Percentiles rank a stretch among this genome's conserved stretches.
Conservation (phyloP, 2,888 invertebrate species). For the Seira sanloemensis region DNA sequence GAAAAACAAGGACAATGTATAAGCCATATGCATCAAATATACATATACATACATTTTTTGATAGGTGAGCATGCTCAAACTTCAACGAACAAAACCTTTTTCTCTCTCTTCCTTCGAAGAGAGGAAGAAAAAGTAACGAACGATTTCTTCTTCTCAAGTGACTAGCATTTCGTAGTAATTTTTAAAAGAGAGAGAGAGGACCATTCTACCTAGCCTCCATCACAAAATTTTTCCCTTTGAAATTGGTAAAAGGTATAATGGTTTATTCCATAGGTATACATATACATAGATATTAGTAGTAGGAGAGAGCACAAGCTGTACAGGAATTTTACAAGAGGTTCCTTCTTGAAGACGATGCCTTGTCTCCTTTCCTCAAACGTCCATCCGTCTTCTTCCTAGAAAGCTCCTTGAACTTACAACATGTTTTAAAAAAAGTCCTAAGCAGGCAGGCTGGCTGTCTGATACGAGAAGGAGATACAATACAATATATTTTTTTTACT, state of each 20-base stretch:
- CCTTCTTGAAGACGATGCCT: background rate
- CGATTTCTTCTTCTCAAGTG: no score
- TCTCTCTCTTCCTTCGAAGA: background rate
- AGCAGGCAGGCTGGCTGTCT: conserved; percentile 27
- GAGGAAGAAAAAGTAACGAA: background rate
- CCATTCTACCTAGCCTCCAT: background rate
- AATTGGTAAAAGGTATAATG: no score
- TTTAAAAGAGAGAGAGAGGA: no score
- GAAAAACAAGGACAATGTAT: background rate
- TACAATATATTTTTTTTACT: conserved; percentile 13
- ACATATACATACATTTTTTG: background rate
- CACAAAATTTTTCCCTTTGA: no score
- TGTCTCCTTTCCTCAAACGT: background rate
- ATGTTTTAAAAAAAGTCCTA: background rate
- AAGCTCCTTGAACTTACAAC: background rate
- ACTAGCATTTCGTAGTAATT: background rate
- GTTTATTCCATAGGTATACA: no score
- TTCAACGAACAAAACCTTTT: background rate
- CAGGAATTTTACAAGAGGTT: no score
- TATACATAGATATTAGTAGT: no score
- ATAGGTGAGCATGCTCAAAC: background rate
- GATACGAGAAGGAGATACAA: conserved; percentile 15
- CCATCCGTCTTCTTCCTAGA: conserved; percentile 34
- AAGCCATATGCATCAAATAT: no score
- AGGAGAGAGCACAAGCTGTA: no score